phyloP scores from a whole-genome alignment of 2,888 invertebrate species.

The Dioctria rufipes region DNA sequence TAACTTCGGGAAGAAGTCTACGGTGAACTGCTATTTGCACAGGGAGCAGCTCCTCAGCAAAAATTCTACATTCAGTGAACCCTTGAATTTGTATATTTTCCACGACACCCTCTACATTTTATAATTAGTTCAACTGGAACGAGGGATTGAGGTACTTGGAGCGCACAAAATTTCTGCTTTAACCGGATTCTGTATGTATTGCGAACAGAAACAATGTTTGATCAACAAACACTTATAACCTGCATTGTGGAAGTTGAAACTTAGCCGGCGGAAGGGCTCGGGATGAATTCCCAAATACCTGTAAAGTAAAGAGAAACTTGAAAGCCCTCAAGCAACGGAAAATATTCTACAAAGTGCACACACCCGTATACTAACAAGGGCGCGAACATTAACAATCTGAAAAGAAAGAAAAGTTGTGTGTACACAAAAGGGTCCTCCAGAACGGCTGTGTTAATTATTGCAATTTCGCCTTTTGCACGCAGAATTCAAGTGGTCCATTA shows the following conservation, averaged over 20 bases:
- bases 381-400: conserved; percentile 32
- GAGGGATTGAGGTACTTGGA: background rate
- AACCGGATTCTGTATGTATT: conserved; percentile 22
- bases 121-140: conserved; percentile 21
- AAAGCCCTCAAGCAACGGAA: conserved; percentile 28
- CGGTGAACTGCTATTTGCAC: background rate
- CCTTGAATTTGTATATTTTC: conserved; percentile 15
- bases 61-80: background rate
- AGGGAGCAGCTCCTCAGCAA: background rate
- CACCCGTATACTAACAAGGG: conserved; percentile 19
- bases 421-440: conserved; percentile 4
- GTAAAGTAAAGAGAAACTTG: conserved; percentile 3
- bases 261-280: conserved; percentile 22
- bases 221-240: conserved; percentile 59
- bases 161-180: conserved; percentile 30
- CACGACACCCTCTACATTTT: conserved; percentile 9
- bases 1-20: background rate
- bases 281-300: conserved; percentile 16
- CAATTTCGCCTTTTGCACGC: conserved; percentile 58
- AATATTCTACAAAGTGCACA: conserved; percentile 23
- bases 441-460: conserved; percentile 58
- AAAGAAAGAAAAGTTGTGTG: conserved; percentile 24
- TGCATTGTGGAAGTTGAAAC: conserved; percentile 48
- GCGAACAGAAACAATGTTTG: conserved; percentile 57
- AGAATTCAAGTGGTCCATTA: conserved; percentile 51